Evolutionary conservation across 2,888 invertebrate genomes (phyloP).

Genomic region (Eucriotettix oculatus): DNA sequence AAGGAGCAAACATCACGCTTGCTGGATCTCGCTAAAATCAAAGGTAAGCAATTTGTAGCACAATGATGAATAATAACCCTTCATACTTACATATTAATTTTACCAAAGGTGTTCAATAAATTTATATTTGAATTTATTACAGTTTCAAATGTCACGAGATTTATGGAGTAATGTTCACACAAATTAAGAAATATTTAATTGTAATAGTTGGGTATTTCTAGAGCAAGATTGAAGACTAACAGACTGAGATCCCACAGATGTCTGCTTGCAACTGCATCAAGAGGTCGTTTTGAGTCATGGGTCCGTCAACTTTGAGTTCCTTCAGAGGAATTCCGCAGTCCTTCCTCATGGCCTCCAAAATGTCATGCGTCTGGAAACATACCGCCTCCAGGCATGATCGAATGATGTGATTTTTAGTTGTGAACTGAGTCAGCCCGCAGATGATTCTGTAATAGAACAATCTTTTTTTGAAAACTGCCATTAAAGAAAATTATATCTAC

Average conservation of each 20-base stretch:
- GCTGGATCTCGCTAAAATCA: constrained; percentile 32
- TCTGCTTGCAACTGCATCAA: constrained; percentile 96
- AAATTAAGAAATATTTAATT: too few species aligned
- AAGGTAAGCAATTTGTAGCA: neutral
- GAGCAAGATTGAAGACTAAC: constrained; percentile 31
- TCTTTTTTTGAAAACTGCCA: neutral
- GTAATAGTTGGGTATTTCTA: too few species aligned
- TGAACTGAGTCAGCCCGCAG: constrained; percentile 85
- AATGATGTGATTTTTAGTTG: constrained; percentile 83
- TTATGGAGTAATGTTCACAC: too few species aligned
- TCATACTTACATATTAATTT: too few species aligned
- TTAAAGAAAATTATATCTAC: too few species aligned
- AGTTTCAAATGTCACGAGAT: too few species aligned
- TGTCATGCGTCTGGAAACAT: constrained; percentile 90
- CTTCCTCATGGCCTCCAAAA: constrained; percentile 84
- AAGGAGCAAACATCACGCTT: constrained; percentile 81
- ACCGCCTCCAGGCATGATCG: constrained; percentile 89
- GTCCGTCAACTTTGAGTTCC: constrained; percentile 84
- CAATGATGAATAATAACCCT: too few species aligned
- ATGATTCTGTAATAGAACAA: constrained; percentile 47
- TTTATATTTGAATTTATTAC: too few species aligned
- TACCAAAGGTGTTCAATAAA: too few species aligned
- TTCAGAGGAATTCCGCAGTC: constrained; percentile 73
- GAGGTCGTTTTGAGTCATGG: constrained; percentile 74
- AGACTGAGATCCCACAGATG: constrained; percentile 76